These are phyloP conservation scores for Bos taurus DNA, from an alignment of 2,113 vertebrate species.

Conservation along the genomic window DNA sequence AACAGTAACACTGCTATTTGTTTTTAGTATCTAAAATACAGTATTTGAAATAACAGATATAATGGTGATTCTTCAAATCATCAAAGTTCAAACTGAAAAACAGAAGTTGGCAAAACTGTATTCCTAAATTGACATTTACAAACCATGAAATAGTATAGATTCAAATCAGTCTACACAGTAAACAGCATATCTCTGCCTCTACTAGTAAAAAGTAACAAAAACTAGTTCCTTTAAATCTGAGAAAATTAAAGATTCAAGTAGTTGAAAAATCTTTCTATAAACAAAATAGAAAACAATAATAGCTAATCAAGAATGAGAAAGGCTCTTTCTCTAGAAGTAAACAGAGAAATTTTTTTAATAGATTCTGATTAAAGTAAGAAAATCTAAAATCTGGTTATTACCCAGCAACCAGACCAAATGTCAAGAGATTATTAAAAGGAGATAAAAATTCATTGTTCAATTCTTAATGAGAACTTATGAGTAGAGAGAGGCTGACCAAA, in stretches of 20 bases:
- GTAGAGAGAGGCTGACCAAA: not conserved
- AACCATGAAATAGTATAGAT: not conserved
- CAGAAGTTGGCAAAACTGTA: not conserved
- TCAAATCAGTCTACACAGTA: not conserved
- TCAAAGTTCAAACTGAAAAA: not conserved
- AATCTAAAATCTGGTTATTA: not conserved
- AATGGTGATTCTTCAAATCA: not conserved
- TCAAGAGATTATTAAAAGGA: not conserved
- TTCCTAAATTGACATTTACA: not conserved
- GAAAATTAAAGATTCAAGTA: not conserved
- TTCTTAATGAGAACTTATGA: not conserved
- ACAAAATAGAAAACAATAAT: not conserved
- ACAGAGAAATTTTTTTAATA: not conserved
- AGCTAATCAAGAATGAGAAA: not conserved
- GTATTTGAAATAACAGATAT: not conserved
- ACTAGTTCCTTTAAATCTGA: not conserved
- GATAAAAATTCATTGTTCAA: not conserved
- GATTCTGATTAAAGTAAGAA: not conserved
- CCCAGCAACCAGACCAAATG: slow-evolving; percentile 1
- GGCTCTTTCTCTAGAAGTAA: not conserved
- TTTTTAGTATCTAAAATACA: slow-evolving; percentile 12
- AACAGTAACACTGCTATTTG: not conserved
- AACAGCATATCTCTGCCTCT: not conserved
- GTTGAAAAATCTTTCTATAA: not conserved
- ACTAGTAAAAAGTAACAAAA: not conserved